Conservation (phyloP, 1,140 invertebrate genomes). For the Cotesia typhae region DNA sequence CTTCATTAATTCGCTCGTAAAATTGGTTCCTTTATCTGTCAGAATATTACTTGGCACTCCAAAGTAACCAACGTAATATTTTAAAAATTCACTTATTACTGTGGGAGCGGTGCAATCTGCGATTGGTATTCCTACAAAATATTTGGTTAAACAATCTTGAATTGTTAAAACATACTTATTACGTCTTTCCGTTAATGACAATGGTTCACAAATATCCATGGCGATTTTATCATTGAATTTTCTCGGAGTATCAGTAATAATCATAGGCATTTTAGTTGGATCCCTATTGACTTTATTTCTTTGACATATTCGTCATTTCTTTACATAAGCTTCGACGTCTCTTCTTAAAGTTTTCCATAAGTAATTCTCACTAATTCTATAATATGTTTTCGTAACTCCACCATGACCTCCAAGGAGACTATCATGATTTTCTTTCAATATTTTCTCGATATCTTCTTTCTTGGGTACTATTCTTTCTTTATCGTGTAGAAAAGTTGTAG, state of each 20-base stretch:
- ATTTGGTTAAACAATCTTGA: constrained; percentile 26
- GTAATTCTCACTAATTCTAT: constrained; percentile 30
- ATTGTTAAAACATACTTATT: constrained; percentile 27
- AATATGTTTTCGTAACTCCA: constrained; percentile 26
- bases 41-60: constrained; percentile 42
- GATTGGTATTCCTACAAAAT: constrained; percentile 20
- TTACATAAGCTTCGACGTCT: background rate
- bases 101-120: constrained; percentile 17
- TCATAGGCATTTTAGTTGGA: constrained; percentile 35
- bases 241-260: constrained; percentile 32
- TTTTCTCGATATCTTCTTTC: constrained; percentile 15
- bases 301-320: constrained; percentile 32
- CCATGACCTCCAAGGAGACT: constrained; percentile 24
- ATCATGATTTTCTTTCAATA: constrained; percentile 35
- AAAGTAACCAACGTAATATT: constrained; percentile 25
- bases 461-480: constrained; percentile 19
- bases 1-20: constrained; percentile 38
- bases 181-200: constrained; percentile 23
- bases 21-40: constrained; percentile 47
- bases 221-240: constrained; percentile 32
- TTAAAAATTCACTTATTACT: constrained; percentile 16
- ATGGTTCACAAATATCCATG: constrained; percentile 35
- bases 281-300: constrained; percentile 30
- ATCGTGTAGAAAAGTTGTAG: background rate
- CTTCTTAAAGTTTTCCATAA: constrained; percentile 33